Evolutionary conservation across 2,888 invertebrate genomes (phyloP).

Genomic region (Metallyticus violacea): DNA sequence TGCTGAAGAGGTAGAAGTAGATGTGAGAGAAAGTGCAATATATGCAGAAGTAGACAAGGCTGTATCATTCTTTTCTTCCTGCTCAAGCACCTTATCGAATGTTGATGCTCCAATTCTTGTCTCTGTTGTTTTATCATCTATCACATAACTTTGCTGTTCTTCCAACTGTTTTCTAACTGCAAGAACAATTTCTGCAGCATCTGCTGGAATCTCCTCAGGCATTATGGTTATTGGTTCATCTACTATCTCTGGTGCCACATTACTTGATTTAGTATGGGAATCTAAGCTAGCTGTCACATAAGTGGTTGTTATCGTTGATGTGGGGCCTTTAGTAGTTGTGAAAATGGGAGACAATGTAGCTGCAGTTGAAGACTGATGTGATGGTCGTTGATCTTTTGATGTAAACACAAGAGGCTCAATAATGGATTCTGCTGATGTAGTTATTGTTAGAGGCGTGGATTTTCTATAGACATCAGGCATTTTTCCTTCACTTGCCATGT

Average conservation of each 20-base stretch:
- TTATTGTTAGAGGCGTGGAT: background rate
- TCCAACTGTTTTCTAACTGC: slow-evolving; percentile 8
- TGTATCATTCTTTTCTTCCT: slow-evolving; percentile 9
- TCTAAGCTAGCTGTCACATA: background rate
- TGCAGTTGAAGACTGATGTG: background rate
- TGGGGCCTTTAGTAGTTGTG: background rate
- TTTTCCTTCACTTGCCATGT: background rate
- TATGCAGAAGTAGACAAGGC: background rate
- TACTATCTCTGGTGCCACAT: background rate
- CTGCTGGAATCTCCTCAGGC: background rate
- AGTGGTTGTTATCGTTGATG: background rate
- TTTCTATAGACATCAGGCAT: background rate
- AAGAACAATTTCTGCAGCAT: background rate
- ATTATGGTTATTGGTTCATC: background rate
- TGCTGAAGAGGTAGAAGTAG: background rate
- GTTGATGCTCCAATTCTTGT: background rate
- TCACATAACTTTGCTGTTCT: background rate
- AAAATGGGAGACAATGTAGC: background rate
- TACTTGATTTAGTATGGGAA: background rate
- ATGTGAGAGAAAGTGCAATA: background rate
- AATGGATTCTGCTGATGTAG: background rate
- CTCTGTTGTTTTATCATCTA: background rate
- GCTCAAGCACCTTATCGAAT: slow-evolving; percentile 5
- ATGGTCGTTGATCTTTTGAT: background rate
- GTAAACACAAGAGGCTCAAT: background rate